phyloP scores from a whole-genome alignment of 1,140 invertebrate genomes.

The Ridgeia piscesae region DNA sequence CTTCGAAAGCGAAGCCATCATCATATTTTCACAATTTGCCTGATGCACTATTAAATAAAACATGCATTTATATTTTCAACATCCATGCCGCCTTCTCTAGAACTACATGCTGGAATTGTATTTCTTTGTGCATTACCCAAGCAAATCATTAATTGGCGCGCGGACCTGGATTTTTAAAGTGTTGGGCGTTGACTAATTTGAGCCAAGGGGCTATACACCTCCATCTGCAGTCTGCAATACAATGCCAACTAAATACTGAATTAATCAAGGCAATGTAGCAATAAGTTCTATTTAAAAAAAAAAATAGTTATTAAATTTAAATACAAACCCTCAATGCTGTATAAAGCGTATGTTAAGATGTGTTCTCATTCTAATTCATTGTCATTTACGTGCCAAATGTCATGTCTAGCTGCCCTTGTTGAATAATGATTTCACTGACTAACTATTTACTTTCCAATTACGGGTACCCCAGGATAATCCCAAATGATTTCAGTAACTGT shows the following conservation, averaged over 20 bases:
- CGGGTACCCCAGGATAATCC: too few species aligned
- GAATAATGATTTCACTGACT: too few species aligned
- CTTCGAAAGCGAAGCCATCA: too few species aligned
- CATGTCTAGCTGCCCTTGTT: too few species aligned
- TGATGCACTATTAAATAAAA: background rate
- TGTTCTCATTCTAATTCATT: too few species aligned
- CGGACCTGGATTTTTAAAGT: background rate
- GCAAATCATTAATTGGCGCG: background rate
- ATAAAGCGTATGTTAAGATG: too few species aligned
- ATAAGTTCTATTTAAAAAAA: background rate
- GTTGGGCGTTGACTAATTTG: background rate
- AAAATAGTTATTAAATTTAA: background rate
- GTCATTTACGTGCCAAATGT: too few species aligned
- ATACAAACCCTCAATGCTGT: background rate
- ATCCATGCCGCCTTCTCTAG: background rate
- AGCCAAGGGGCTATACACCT: slow-evolving; percentile 55
- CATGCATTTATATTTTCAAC: background rate
- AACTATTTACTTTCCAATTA: too few species aligned
- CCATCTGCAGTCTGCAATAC: slow-evolving; percentile 70
- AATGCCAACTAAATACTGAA: background rate
- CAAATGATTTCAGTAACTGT: too few species aligned
- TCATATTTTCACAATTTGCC: background rate
- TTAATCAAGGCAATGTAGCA: background rate
- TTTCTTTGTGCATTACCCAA: background rate
- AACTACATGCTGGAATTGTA: background rate